A percentile compares a stretch with the other conserved stretches of the same genome.
These are phyloP conservation scores for Chloropsis hardwickii DNA, from an alignment of 2,113 vertebrate species.

Conservation along the genomic window DNA sequence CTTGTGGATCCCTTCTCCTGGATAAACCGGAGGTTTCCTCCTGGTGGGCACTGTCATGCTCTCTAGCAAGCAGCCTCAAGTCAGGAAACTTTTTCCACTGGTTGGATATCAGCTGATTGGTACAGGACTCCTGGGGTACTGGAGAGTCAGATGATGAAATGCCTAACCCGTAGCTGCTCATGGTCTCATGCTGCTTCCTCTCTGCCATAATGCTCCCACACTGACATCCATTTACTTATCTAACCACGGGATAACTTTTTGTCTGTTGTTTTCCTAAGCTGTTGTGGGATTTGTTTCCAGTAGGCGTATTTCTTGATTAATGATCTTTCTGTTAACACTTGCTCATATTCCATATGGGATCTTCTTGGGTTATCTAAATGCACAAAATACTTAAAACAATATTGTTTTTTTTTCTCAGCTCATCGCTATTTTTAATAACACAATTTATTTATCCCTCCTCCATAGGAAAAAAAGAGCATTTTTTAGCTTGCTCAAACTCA, in stretches of 20 bases:
- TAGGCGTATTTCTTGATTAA: conserved; percentile 37
- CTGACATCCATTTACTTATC: not conserved
- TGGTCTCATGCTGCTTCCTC: not conserved
- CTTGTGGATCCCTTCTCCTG: not conserved
- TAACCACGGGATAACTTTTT: not conserved
- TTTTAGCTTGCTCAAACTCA: not conserved
- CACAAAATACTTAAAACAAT: not conserved
- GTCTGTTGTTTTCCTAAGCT: conserved; percentile 16
- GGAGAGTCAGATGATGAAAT: not conserved
- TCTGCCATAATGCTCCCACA: not conserved
- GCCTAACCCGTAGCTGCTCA: not conserved
- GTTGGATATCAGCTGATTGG: not conserved
- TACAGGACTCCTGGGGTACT: not conserved
- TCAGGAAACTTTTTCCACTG: not conserved
- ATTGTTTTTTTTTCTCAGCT: not conserved
- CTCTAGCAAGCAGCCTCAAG: not conserved
- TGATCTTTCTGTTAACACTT: conserved; percentile 41
- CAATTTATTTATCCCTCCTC: not conserved
- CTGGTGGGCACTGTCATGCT: not conserved
- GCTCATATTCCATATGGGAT: conserved; percentile 29
- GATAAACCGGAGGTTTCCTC: not conserved
- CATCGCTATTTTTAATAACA: not conserved
- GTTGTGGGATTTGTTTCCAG: conserved; percentile 28
- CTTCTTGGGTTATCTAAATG: conserved; percentile 14
- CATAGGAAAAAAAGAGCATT: not conserved